Conservation (phyloP, 2,113 vertebrate genomes). For the human (Homo sapiens) region GRCh38 chr11:68483001-68483500, state of each 20-base stretch:
- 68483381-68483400: accelerated
- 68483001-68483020: background rate
- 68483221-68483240: background rate
- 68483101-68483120: background rate
- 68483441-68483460: too few species aligned
- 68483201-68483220: background rate
- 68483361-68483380: background rate
- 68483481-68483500: too few species aligned
- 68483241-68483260: slow-evolving; percentile 6
- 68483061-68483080: background rate
- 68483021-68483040: background rate
- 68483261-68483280: background rate
- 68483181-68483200: background rate
- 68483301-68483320: background rate
- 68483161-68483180: background rate
- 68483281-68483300: background rate
- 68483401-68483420: accelerated
- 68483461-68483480: too few species aligned
- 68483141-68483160: background rate
- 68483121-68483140: background rate
- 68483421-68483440: background rate
- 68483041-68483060: background rate
- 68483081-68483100: background rate
- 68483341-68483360: background rate
- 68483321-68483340: background rate